Evolutionary conservation across 2,113 vertebrate genomes (phyloP), one percentile per base, ranked within the genome.

Genomic region (Cinclus cinclus): DNA sequence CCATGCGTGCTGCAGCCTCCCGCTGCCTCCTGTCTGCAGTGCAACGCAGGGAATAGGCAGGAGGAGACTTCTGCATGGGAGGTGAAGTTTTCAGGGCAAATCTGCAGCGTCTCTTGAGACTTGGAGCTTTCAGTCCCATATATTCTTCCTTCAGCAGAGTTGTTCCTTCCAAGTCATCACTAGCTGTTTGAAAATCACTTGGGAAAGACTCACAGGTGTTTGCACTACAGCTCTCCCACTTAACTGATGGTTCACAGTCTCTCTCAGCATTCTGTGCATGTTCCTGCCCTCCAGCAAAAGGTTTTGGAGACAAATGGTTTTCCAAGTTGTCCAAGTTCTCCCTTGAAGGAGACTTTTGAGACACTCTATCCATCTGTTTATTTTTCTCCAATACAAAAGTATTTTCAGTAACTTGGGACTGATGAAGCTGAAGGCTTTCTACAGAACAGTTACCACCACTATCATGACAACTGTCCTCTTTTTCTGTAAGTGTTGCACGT

Each of bases 11-110:
- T 0, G 98, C 98, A 7, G 98, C 98, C 78, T 98, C 98, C 55
- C 97, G 92, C 89, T 98, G 99, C n/a, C 98, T 98, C 50, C 98
- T 97, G 92, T 99, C 99, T 5, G 98, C 97, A 0, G 98, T 98
- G 81, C 97, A 97, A 33, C 98, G 96, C 35, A 98, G 97, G 46
- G 97, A 96, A 10, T 98, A 98, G 28, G 95, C 63, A 2, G 96
- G 71, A 5, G 90, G 56, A 67, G 93, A 88, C 33, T 70, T 79
- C 22, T 84, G 96, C 30, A 42, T 1, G 13, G 23, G 47, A 53
- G 94, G 80, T 0, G 28, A 89, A 49, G 65, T 9, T 16, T 21
- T 44, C 53, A 80, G 60, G 27, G 55, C 20, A 27, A 68, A 87
- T 24, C 62, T 78, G 19, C 97, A 97, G 13, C 77, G 67, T 42